Evolutionary conservation across 2,113 vertebrate species (phyloP), one percentile per base, ranked within the genome.

Genomic region (Tachycineta bicolor): DNA sequence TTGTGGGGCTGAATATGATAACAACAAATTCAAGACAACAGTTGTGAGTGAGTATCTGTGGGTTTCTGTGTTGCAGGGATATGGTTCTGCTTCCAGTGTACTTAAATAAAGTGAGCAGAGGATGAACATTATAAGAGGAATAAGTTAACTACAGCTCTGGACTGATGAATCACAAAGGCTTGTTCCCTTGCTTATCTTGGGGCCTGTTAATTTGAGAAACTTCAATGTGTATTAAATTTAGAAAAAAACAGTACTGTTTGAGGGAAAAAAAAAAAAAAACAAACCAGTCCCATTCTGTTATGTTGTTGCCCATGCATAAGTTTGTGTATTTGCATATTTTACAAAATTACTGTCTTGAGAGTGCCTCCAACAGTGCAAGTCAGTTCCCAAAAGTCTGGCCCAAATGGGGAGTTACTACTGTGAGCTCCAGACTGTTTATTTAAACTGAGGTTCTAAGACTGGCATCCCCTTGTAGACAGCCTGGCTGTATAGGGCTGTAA

Each of bases 1-100:
- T 78, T 99, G 98, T 41, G 99, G 99, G 46, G 94, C 97, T 3
- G 98, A 99, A 83, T 98, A 98, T 1, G 99, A 99, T 53, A 99
- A 98, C 87, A 98, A 87, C 94, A 99, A 99, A 97, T 99, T 98
- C 96, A 99, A 99, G 98, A 99, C 99, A 6, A 97, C 97, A 2
- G 99, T 99, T 77, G 98, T 98, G 92, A 98, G 98, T 98, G 96
- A 98, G 98, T 98, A 93, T 87, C 71, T 73, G 5, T 6, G 9
- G 22, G 39, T 55, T 93, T 58, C 31, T 59, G 23, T 46, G 21
- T 83, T 47, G 67, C 33, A 14, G 31, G n/a, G n/a, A 37, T 31
- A 23, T 56, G 18, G 4, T 16, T 55, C 3, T 9, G 24, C 28
- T 83, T 68, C 11, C 9, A 74, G 47, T 29, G 43, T 10, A 2